Evolutionary conservation across 2,888 invertebrate species (phyloP).

Genomic region (Autographa pulchrina): DNA sequence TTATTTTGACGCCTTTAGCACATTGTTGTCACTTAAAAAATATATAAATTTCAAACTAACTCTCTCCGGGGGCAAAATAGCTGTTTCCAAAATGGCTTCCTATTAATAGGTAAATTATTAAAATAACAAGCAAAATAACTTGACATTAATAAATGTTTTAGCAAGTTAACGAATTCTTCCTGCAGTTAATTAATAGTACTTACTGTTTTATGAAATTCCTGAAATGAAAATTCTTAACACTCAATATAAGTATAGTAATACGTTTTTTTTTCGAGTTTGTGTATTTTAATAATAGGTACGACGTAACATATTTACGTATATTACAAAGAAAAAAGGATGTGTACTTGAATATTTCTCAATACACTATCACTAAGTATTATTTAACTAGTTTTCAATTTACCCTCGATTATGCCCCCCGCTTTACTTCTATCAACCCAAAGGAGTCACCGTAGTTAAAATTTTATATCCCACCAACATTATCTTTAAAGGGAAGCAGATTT

Average conservation of each 20-base stretch:
- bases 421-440: conserved; percentile 14
- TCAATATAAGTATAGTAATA: too few species aligned
- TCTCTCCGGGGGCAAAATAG: too few species aligned
- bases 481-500: conserved; percentile 47
- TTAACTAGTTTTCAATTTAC: neutral
- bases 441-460: conserved; percentile 44
- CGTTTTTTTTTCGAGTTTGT: too few species aligned
- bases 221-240: too few species aligned
- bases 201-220: too few species aligned
- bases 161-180: neutral
- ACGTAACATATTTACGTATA: too few species aligned
- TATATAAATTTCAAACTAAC: neutral
- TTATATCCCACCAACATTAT: conserved; percentile 39
- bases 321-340: too few species aligned
- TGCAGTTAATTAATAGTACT: neutral
- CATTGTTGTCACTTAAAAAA: neutral
- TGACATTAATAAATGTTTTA: neutral
- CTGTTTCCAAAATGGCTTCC: neutral
- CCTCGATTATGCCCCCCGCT: neutral
- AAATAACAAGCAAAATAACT: neutral
- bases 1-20: neutral
- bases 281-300: too few species aligned
- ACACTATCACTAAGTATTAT: too few species aligned
- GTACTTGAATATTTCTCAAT: too few species aligned
- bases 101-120: neutral